These are phyloP conservation scores for Emys orbicularis DNA, from an alignment of 2,797 vertebrate species.

Conservation along the genomic window DNA sequence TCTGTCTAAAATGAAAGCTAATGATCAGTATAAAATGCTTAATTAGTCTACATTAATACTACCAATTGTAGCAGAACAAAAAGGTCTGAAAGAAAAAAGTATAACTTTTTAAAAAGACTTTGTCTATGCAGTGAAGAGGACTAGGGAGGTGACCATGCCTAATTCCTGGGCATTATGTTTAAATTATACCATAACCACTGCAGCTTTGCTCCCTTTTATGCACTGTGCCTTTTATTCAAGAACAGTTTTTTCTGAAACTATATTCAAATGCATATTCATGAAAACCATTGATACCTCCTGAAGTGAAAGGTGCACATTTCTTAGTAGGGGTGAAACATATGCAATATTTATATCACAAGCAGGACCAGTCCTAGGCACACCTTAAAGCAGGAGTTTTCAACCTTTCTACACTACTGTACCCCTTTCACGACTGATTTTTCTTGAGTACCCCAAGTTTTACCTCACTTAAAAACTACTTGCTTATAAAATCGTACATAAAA, in stretches of 20 bases:
- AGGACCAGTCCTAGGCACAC: neutral
- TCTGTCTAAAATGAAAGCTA: constrained; percentile 57
- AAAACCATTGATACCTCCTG: neutral
- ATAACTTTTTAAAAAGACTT: neutral
- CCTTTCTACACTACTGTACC: too few species aligned
- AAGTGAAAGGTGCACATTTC: neutral
- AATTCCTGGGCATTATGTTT: neutral
- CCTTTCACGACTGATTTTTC: too few species aligned
- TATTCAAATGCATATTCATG: fast-evolving
- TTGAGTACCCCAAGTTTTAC: too few species aligned
- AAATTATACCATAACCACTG: constrained; percentile 19
- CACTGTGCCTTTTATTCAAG: constrained; percentile 1
- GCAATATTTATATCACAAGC: neutral
- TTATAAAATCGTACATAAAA: too few species aligned
- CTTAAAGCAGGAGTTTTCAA: neutral
- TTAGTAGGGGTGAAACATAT: neutral
- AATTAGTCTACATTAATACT: constrained; percentile 57
- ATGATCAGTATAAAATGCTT: constrained; percentile 56
- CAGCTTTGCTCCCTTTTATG: neutral
- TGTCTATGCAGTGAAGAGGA: neutral
- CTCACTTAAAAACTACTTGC: too few species aligned
- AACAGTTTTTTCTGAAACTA: neutral
- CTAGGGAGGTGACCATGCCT: neutral
- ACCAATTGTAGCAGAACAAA: neutral
- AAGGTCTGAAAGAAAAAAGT: neutral